Conservation (phyloP, 2,888 invertebrate genomes). For the Thecophora atra region DNA sequence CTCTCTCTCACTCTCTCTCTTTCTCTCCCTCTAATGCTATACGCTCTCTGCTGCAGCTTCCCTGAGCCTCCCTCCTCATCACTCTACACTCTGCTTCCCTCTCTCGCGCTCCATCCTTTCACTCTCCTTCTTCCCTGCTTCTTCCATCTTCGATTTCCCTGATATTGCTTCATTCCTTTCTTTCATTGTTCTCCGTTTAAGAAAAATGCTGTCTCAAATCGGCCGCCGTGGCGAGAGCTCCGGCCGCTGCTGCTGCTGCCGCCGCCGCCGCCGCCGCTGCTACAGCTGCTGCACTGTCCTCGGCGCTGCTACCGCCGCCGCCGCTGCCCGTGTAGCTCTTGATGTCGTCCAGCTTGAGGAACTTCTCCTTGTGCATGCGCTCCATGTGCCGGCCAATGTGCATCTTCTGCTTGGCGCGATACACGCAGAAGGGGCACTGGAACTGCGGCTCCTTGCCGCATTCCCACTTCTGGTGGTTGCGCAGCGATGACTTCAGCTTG, state of each 20-base stretch:
- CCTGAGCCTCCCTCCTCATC: background rate
- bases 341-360: conserved; percentile 65
- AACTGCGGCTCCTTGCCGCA: conserved; percentile 87
- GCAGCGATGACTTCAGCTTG: conserved; percentile 84
- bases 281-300: conserved; percentile 41
- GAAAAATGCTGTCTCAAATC: conserved; percentile 62
- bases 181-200: conserved; percentile 47
- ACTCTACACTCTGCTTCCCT: background rate
- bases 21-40: background rate
- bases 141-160: background rate
- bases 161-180: background rate
- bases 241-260: conserved; percentile 44
- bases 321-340: conserved; percentile 57
- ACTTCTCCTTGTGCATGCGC: conserved; percentile 79
- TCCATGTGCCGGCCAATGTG: conserved; percentile 85
- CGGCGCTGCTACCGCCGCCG: conserved; percentile 13
- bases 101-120: background rate
- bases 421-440: conserved; percentile 84
- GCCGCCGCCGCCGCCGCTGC: conserved; percentile 40
- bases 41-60: background rate
- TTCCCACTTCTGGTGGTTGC: conserved; percentile 87
- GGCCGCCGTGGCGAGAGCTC: conserved; percentile 42
- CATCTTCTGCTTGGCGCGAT: conserved; percentile 86
- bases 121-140: background rate
- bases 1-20: background rate